Evolutionary conservation across 1,140 invertebrate species (phyloP), one percentile per base, ranked within the genome.

Genomic region (Cyphomyrmex costatus): DNA sequence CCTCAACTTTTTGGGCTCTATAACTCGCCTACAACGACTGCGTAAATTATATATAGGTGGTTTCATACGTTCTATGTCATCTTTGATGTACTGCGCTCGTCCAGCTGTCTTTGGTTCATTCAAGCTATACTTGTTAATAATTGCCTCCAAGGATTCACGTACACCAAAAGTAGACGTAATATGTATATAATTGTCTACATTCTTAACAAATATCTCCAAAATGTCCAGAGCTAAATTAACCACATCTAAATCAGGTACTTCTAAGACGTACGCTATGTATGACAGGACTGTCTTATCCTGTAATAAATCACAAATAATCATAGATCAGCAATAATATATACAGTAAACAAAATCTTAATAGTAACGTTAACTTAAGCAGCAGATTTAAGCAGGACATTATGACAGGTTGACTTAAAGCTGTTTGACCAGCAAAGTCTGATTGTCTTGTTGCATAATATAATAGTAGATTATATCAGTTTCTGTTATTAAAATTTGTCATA

Each of bases 151-250:
- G 0, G 95, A 94, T 83, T 95, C 95, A 0, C 94, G 92, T 6
- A 95, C 92, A 3, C 95, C 95, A 88, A 95, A 95, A 0, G 95
- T 95, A 19, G 95, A 94, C 74, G 95, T 95, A 94, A 95, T 93
- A 82, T 95, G 95, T 84, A 92, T 86, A 85, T 95, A 95, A 90
- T 95, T 95, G 58, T 95, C 94, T 3, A 95, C 92, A 89, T 95
- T 95, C 86, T 93, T 94, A 6, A 94, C 93, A 86, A 95, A 95
- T 46, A 93, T 88, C 46, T 95, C 94, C 1, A 95, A 86, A 42
- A 94, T 94, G 27, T 94, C 93, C 24, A 95, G 88, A 7, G 94
- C 93, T 56, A 95, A 58, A 24, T 91, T 77, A 10, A 95, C 92
- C 12, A 95, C 92, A 68, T 95, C 94, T 4, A 76, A 33, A 58